Base-by-base conservation (phyloP, 2,113 vertebrate genomes). In the Pelusios castaneus region DNA sequence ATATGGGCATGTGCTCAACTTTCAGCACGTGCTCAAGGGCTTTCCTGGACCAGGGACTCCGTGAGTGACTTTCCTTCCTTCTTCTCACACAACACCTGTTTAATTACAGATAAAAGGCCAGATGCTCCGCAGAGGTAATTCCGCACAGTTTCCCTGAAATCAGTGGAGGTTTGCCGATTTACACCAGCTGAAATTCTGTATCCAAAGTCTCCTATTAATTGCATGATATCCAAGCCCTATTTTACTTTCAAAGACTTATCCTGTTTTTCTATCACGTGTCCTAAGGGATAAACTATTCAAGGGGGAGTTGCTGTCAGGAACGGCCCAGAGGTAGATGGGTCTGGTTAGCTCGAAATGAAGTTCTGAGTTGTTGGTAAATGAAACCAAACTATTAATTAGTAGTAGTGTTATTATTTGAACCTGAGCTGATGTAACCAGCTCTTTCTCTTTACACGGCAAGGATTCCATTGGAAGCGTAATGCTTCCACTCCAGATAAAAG, bases 321-420 rank as follows among this genome's bases (percentile, higher is more conserved):
- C 84, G 96, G 95, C 93, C 95, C 19, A 22, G 87, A 95, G 94
- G 91, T 92, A 94, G 93, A 91, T 31, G 82, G 95, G 93, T 96
- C 94, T 98, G 96, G 97, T 98, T 97, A 98, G 91, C 86, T 95
- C 93, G 97, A 98, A 98, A 98, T 17, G 52, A 98, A 98, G 97
- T 98, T 98, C 97, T 98, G 96, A 98, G 96, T 94, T 94, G 97
- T 94, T 96, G 96, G 93, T 97, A 98, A 97, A 98, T 94, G 97
- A 98, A 97, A 98, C 93, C 80, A 97, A 98, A 97, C 97, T 97
- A 94, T 95, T 92, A 92, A n/a, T 96, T 93, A 8, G n/a, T 31
- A 60, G 87, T 90, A 87, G 87, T 92, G 92, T 92, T 96, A 84
- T 95, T 93, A 91, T 96, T 95, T 94, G 92, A 97, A 97, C 93